Percentiles rank a stretch among this genome's conserved stretches.
phyloP scores from a whole-genome alignment of 2,888 invertebrate genomes.

The Mystacides longicornis region DNA sequence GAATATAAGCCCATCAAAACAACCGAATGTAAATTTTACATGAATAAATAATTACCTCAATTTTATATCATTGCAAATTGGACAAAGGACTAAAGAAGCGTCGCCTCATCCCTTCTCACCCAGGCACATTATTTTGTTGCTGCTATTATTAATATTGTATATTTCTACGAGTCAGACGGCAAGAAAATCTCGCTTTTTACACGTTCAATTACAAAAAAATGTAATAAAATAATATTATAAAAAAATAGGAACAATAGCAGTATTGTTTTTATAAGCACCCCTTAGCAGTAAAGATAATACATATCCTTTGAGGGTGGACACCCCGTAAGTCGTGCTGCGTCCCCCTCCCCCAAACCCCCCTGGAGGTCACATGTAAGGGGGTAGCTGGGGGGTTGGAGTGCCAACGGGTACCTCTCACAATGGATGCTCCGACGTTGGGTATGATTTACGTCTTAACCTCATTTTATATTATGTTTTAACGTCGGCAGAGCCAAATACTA shows the following conservation, averaged over 20 bases:
- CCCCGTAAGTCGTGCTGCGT: background rate
- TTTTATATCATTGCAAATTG: constrained; percentile 22
- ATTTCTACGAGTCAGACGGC: constrained; percentile 14
- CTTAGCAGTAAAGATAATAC: constrained; percentile 25
- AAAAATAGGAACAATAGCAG: constrained; percentile 26
- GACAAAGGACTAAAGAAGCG: background rate
- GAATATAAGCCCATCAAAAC: no score
- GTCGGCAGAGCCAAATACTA: constrained; percentile 23
- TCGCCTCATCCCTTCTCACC: constrained; percentile 9
- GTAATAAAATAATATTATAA: constrained; percentile 25
- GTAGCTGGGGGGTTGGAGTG: constrained; percentile 26
- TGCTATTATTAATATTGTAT: constrained; percentile 9
- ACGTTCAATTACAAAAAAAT: constrained; percentile 27
- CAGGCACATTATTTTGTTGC: constrained; percentile 9
- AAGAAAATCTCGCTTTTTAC: constrained; percentile 26
- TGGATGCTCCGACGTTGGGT: constrained; percentile 33
- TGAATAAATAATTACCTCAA: constrained; percentile 23
- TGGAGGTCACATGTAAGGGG: constrained; percentile 25
- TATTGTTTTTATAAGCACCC: constrained; percentile 26
- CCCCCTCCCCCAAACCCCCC: background rate
- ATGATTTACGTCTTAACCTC: constrained; percentile 55
- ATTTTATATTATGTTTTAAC: constrained; percentile 57
- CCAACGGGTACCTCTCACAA: constrained; percentile 31
- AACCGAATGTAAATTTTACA: no score
- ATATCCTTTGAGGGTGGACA: constrained; percentile 28